Evolutionary conservation across 2,888 invertebrate species (phyloP).

Genomic region (Entomobrya multifasciata): DNA sequence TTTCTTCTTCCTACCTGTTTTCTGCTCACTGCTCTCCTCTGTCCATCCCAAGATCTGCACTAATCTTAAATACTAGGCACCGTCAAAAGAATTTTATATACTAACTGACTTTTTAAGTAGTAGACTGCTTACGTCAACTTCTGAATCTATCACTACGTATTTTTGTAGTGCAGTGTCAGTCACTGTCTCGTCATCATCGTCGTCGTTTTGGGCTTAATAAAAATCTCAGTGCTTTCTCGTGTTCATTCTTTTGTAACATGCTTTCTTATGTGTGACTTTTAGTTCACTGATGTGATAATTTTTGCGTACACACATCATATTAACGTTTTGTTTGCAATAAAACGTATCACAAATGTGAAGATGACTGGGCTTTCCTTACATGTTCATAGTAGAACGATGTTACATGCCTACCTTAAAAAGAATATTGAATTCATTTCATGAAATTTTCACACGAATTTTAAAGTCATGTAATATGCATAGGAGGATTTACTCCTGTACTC

Average conservation of each 20-base stretch:
- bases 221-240: constrained; percentile 3
- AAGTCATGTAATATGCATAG: no score
- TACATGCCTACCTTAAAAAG: no score
- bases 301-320: no score
- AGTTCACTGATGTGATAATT: background rate
- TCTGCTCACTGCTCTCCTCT: background rate
- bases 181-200: background rate
- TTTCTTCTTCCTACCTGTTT: constrained; percentile 63
- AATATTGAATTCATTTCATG: no score
- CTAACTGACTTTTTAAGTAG: background rate
- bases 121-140: constrained; percentile 27
- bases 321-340: no score
- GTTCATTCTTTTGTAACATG: no score
- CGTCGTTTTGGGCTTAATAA: background rate
- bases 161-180: background rate
- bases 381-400: no score
- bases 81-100: background rate
- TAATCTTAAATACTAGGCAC: background rate
- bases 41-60: background rate
- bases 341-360: no score
- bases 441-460: no score
- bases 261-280: no score
- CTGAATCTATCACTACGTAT: constrained; percentile 15
- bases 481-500: no score
- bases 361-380: no score